Percentiles rank a stretch among this genome's conserved stretches.
Evolutionary conservation across 2,888 invertebrate species (phyloP).

Genomic region (Eupithecia vulgata): DNA sequence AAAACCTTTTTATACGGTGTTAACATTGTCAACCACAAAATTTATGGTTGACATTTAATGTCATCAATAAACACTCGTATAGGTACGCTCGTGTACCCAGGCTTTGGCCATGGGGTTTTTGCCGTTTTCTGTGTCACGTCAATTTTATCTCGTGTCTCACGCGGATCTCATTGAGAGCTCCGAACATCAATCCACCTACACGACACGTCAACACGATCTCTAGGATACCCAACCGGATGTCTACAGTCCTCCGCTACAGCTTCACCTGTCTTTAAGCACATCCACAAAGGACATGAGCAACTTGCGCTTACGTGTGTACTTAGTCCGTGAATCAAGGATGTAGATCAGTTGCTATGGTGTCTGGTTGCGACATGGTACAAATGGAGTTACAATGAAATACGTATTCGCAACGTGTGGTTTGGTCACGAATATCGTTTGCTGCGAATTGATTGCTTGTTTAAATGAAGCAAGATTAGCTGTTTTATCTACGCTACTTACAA

Average conservation of each 20-base stretch:
- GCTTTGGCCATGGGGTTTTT: conserved; percentile 12
- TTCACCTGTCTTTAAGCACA: conserved; percentile 35
- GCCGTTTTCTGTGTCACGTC: conserved; percentile 20
- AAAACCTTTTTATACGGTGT: not conserved
- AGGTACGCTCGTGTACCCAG: no score
- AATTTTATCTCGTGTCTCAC: conserved; percentile 25
- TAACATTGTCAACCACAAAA: not conserved
- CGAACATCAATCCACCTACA: conserved; percentile 41
- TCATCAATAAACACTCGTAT: not conserved
- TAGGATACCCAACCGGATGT: conserved; percentile 53
- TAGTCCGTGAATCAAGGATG: conserved; percentile 61
- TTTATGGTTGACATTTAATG: no score
- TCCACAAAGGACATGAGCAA: conserved; percentile 23
- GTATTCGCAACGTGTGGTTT: conserved; percentile 53
- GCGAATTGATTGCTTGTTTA: conserved; percentile 23
- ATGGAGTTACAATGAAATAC: conserved; percentile 42
- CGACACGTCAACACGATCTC: conserved; percentile 42
- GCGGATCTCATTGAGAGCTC: conserved; percentile 38
- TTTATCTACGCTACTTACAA: not conserved
- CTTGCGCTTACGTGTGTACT: conserved; percentile 40
- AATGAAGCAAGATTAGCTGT: conserved; percentile 33
- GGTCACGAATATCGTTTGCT: conserved; percentile 60
- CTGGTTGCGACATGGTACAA: conserved; percentile 44
- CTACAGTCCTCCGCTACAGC: conserved; percentile 35
- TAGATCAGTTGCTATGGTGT: conserved; percentile 56